These are phyloP conservation scores for Macrotis lagotis DNA, from an alignment of 2,113 vertebrate genomes.

Conservation along the genomic window DNA sequence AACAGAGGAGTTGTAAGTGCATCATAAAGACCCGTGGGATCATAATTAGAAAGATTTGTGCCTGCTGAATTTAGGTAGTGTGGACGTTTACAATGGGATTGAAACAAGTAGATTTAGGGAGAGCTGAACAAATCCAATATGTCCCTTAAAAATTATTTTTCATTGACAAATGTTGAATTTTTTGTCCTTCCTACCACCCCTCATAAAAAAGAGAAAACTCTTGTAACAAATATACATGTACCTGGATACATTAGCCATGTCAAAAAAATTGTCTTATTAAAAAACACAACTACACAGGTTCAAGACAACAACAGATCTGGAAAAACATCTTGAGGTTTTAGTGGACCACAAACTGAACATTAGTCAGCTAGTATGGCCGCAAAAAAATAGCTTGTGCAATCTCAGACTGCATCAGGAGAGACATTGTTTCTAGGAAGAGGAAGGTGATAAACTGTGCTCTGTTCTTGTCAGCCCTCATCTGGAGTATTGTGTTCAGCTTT, in stretches of 20 bases:
- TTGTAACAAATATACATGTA: neutral
- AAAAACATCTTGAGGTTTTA: neutral
- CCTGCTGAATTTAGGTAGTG: neutral
- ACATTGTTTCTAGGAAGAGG: neutral
- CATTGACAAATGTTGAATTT: neutral
- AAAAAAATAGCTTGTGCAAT: neutral
- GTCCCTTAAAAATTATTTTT: neutral
- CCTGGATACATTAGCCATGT: neutral
- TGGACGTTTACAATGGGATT: neutral
- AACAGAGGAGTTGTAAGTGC: neutral
- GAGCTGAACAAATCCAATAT: neutral
- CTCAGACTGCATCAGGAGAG: neutral
- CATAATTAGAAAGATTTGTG: neutral
- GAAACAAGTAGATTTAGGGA: neutral
- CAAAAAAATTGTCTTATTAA: neutral
- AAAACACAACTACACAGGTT: neutral
- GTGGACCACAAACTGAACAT: neutral
- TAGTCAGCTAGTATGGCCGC: neutral
- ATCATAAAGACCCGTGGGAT: neutral
- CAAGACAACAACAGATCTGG: neutral
- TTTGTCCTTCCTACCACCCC: neutral
- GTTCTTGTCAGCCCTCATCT: neutral
- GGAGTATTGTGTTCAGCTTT: neutral
- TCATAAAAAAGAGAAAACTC: neutral
- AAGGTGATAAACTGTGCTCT: neutral